Evolutionary conservation across 2,797 vertebrate genomes (phyloP).

Genomic region (Platyrinchus mystaceus): DNA sequence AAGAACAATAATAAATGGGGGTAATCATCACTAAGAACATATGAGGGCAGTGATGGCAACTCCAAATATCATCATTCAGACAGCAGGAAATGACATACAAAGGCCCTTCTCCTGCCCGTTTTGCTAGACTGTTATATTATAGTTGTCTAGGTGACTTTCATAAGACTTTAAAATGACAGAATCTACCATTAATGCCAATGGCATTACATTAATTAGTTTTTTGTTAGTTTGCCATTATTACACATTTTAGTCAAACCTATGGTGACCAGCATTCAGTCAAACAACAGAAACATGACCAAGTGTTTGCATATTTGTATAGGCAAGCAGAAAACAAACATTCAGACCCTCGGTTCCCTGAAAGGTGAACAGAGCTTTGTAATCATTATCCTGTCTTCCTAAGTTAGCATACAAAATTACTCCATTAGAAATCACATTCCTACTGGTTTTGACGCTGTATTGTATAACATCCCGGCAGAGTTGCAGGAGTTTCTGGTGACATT

Average conservation of each 20-base stretch:
- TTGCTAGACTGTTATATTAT: neutral
- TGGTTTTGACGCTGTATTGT: slow-evolving; percentile 86
- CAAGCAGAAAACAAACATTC: neutral
- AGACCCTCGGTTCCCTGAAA: neutral
- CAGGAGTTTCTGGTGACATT: slow-evolving; percentile 78
- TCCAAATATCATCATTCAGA: neutral
- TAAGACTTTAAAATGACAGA: neutral
- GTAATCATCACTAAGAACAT: neutral
- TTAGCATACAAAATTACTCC: neutral
- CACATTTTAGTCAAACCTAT: neutral
- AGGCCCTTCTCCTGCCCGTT: neutral
- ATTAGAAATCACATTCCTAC: slow-evolving; percentile 64
- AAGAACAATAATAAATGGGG: neutral
- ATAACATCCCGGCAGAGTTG: slow-evolving; percentile 84
- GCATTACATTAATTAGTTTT: neutral
- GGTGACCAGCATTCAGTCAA: neutral
- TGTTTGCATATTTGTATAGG: neutral
- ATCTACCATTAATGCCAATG: neutral
- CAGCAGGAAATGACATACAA: neutral
- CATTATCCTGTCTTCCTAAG: neutral
- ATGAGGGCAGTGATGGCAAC: neutral
- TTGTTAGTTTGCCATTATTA: neutral
- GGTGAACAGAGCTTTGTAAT: neutral
- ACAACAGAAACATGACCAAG: neutral
- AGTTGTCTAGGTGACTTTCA: neutral